phyloP scores from a whole-genome alignment of 2,888 invertebrate species.

The Eupithecia tripunctaria region DNA sequence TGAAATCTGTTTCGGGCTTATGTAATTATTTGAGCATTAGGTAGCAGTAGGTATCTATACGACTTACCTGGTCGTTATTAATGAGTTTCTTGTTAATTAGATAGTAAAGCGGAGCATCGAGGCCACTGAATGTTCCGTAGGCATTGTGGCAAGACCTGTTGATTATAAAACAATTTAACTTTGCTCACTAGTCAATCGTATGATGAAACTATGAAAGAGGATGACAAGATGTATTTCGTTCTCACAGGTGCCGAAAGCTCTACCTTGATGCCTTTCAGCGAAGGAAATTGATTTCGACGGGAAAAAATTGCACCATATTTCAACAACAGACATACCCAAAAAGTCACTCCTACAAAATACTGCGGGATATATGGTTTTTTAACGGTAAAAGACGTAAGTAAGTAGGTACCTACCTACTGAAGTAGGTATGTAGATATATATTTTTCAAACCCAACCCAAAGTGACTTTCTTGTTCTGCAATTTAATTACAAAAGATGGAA shows the following conservation, averaged over 20 bases:
- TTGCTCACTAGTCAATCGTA: not conserved
- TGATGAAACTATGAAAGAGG: not conserved
- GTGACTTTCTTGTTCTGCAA: not conserved
- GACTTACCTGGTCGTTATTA: conserved; percentile 68
- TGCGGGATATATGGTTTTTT: not conserved
- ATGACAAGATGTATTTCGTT: not conserved
- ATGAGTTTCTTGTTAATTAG: conserved; percentile 85
- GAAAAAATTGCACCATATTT: no score
- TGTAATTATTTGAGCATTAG: not conserved
- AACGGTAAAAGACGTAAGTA: not conserved
- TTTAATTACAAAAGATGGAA: not conserved
- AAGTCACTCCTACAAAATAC: not conserved
- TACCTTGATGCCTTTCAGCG: not conserved
- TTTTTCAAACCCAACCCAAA: no score
- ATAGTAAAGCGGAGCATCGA: conserved; percentile 81
- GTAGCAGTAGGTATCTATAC: not conserved
- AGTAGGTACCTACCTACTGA: not conserved
- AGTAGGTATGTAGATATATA: no score
- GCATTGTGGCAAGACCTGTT: conserved; percentile 83
- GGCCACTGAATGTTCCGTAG: conserved; percentile 79
- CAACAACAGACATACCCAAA: not conserved
- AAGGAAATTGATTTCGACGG: not conserved
- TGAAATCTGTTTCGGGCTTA: not conserved
- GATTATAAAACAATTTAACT: conserved; percentile 21
- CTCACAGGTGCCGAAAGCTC: conserved; percentile 2